A percentile compares a stretch with the other conserved stretches of the same genome.
These are phyloP conservation scores for Oreochromis tanganicae DNA, from an alignment of 2,113 vertebrate species.

Conservation along the genomic window DNA sequence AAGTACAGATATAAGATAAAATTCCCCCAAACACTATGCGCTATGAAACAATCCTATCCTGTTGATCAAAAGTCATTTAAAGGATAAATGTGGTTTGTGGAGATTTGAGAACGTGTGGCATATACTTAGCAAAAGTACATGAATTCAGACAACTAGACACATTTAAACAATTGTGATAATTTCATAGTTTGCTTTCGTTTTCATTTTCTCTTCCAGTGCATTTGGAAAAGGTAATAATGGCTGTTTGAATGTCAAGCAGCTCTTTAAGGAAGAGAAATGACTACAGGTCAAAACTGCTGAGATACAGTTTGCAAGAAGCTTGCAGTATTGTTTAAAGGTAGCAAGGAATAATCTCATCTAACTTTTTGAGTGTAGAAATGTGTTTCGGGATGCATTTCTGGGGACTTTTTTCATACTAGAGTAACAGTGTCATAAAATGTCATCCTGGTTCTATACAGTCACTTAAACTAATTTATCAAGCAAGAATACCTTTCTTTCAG, in stretches of 20 bases:
- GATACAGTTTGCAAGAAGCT: not conserved
- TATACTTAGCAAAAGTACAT: not conserved
- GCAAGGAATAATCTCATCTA: not conserved
- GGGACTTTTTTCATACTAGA: not conserved
- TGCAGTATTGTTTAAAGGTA: not conserved
- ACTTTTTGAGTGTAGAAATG: not conserved
- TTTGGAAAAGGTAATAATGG: not conserved
- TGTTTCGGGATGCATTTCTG: not conserved
- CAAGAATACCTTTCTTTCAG: not conserved
- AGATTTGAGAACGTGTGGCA: not conserved
- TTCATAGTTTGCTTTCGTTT: not conserved
- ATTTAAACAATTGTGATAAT: not conserved
- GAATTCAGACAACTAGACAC: not conserved
- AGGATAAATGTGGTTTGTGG: not conserved
- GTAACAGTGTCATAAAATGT: not conserved
- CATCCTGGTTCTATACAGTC: not conserved
- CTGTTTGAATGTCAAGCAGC: not conserved
- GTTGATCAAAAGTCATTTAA: not conserved
- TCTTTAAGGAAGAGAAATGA: not conserved
- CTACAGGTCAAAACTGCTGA: not conserved
- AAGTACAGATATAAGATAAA: not conserved
- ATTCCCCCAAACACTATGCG: not conserved
- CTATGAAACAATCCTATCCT: not conserved
- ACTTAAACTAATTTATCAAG: not conserved
- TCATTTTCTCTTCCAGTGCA: not conserved